phyloP scores from a whole-genome alignment of 2,797 vertebrate species.

The Enteromius trimaculatus region DNA sequence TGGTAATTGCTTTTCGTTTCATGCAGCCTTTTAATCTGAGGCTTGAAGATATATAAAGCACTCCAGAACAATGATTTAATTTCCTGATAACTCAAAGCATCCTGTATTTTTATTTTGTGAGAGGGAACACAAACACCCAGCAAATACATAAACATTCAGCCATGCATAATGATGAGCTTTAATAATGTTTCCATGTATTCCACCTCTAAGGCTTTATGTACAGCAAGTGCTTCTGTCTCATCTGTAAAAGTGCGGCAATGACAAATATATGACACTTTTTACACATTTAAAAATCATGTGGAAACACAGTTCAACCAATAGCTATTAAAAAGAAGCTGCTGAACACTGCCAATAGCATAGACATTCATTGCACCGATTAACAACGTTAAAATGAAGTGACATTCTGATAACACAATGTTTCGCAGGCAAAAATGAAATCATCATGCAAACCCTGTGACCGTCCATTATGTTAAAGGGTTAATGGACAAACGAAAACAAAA shows the following conservation, averaged over 20 bases:
- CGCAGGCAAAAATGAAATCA: conserved; percentile 34
- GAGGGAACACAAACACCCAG: conserved; percentile 15
- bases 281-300: conserved; percentile 35
- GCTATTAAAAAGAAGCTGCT: conserved; percentile 45
- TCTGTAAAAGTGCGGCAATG: conserved; percentile 59
- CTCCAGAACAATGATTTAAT: conserved; percentile 62
- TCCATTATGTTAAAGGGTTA: conserved; percentile 23
- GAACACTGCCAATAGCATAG: conserved; percentile 27
- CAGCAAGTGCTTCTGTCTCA: conserved; percentile 63
- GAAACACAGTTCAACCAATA: conserved; percentile 25
- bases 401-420: conserved; percentile 24
- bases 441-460: conserved; percentile 50
- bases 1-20: not conserved
- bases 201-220: conserved; percentile 69
- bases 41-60: conserved; percentile 73
- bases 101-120: conserved; percentile 27
- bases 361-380: conserved; percentile 49
- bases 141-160: conserved; percentile 57
- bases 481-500: not conserved
- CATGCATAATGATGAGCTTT: conserved; percentile 69
- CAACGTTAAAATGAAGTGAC: conserved; percentile 30
- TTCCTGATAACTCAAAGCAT: conserved; percentile 59
- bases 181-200: conserved; percentile 46
- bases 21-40: conserved; percentile 50
- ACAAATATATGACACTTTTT: conserved; percentile 24